These are phyloP conservation scores for Ptychobarbus kaznakovi DNA, from an alignment of 2,797 vertebrate species.

Conservation along the genomic window DNA sequence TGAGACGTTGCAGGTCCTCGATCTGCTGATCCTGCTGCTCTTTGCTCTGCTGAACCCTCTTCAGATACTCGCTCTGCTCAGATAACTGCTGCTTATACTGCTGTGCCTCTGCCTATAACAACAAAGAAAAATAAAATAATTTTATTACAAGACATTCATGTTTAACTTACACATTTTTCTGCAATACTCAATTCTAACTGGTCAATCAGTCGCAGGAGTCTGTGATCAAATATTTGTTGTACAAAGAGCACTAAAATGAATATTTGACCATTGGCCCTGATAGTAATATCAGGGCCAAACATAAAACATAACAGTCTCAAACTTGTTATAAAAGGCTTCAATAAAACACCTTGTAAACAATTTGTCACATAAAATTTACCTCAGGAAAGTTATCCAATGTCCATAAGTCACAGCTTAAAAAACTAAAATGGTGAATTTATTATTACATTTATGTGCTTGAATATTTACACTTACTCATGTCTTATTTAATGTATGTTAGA, in stretches of 20 bases:
- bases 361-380: background rate
- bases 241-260: background rate
- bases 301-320: background rate
- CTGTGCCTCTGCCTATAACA: constrained; percentile 58
- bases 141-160: background rate
- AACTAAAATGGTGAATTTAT: background rate
- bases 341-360: background rate
- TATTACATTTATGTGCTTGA: background rate
- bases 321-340: background rate
- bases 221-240: background rate
- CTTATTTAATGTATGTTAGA: background rate
- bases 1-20: constrained; percentile 83
- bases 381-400: background rate
- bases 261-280: background rate
- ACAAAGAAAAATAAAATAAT: background rate
- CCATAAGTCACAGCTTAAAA: background rate
- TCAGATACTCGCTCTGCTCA: constrained; percentile 74
- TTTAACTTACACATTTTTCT: background rate
- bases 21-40: constrained; percentile 79
- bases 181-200: too few species aligned
- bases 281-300: too few species aligned
- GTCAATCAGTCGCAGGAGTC: too few species aligned
- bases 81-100: constrained; percentile 78
- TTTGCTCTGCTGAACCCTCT: constrained; percentile 69
- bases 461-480: background rate